phyloP scores from a whole-genome alignment of 2,113 vertebrate species.

The Litocranius walleri region DNA sequence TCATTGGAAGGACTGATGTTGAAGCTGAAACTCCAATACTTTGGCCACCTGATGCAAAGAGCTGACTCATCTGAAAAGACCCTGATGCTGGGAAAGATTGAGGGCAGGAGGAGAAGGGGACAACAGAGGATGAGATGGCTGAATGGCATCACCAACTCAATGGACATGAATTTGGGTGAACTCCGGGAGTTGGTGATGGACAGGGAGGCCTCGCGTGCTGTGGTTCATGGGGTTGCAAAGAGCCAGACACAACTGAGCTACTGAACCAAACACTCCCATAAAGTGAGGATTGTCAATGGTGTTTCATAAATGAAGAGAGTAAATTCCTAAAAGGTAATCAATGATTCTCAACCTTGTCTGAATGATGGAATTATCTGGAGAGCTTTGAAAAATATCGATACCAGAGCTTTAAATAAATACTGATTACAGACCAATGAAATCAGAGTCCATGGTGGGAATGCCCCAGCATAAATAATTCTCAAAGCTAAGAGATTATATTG shows the following conservation, averaged over 20 bases:
- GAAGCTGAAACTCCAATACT: neutral
- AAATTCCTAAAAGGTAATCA: neutral
- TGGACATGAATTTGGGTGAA: neutral
- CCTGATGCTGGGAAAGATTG: neutral
- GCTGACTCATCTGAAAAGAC: neutral
- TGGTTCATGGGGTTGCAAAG: neutral
- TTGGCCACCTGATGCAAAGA: neutral
- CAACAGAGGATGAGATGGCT: neutral
- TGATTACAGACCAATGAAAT: neutral
- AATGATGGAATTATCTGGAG: neutral
- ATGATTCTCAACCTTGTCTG: neutral
- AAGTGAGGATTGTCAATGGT: neutral
- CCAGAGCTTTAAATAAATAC: neutral
- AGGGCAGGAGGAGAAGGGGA: neutral
- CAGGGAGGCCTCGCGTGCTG: accelerated
- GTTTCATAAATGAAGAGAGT: neutral
- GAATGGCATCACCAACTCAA: neutral
- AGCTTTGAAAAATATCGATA: neutral
- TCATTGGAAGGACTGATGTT: neutral
- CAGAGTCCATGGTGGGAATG: neutral
- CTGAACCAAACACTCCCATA: neutral
- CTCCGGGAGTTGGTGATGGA: neutral
- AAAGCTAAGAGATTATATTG: neutral
- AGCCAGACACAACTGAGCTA: neutral
- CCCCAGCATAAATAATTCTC: neutral